Evolutionary conservation across 1,140 invertebrate genomes (phyloP), one percentile per base, ranked within the genome.

Genomic region (Bombus haemorrhoidalis): DNA sequence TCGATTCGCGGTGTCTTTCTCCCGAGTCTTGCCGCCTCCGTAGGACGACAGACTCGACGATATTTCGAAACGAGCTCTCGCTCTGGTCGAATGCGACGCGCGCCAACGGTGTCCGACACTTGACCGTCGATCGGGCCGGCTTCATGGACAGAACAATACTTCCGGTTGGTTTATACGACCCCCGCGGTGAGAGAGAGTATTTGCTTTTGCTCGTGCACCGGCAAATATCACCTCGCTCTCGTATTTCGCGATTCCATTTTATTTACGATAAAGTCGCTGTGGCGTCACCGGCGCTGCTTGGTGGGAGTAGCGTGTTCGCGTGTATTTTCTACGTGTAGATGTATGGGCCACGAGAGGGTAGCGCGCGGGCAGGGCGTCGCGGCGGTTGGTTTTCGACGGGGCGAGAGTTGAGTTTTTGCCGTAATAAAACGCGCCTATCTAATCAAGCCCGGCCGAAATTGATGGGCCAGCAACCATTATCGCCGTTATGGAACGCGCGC

Each of bases 371-470:
- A 41, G 57, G 39, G 62, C 47, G 37, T 22, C 47, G 83, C 53
- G 4, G 28, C 41, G 39, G 76, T 91, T 71, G 87, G 85, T 93
- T 93, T 93, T 91, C 88, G 90, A 89, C 87, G 80, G 64, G 53
- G 75, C 71, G 74, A 81, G 74, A 85, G 81, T 90, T 78, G 83
- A 83, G 74, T 92, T 91, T 91, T 92, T 91, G 89, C 88, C 83
- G 86, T 85, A 91, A 91, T 91, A 93, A 92, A 91, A 89, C 84
- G 87, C 90, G 91, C 89, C 90, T 93, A 94, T 93, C 92, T 94
- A 93, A 93, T 93, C 91, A 91, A 91, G 85, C 83, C 80, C 43
- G 68, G 66, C 64, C 41, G 41, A 76, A 87, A 91, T 90, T 91
- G 88, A 92, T 91, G 83, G 87, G 43, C 80, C 84, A 89, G 76